A percentile compares a stretch with the other conserved stretches of the same genome.
Evolutionary conservation across 2,113 vertebrate genomes (phyloP).

Genomic region (Clarias magur): DNA sequence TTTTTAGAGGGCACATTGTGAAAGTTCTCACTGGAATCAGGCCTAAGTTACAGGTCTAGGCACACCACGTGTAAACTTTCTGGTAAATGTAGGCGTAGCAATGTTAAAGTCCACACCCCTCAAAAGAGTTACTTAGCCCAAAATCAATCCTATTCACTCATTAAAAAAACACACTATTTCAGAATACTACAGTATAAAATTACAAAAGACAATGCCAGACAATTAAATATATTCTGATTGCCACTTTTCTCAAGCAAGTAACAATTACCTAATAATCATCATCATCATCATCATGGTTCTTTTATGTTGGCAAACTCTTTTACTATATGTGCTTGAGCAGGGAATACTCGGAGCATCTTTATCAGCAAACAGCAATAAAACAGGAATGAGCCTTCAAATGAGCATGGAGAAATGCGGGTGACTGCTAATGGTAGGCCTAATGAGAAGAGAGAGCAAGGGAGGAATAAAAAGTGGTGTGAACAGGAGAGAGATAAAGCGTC

Average conservation of each 20-base stretch:
- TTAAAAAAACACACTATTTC: neutral
- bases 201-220: neutral
- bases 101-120: constrained; percentile 26
- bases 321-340: neutral
- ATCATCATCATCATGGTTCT: constrained; percentile 1
- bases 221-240: neutral
- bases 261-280: neutral
- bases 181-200: neutral
- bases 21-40: constrained; percentile 40
- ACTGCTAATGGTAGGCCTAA: constrained; percentile 20
- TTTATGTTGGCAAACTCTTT: constrained; percentile 15
- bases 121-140: constrained; percentile 2
- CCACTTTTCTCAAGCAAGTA: neutral
- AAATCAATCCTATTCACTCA: neutral
- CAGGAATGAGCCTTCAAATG: constrained; percentile 30
- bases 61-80: constrained; percentile 29
- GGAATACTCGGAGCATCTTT: constrained; percentile 17
- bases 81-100: constrained; percentile 38
- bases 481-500: constrained; percentile 53
- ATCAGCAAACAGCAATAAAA: constrained; percentile 27
- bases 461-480: constrained; percentile 54
- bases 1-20: constrained; percentile 47
- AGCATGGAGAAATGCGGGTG: constrained; percentile 40
- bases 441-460: constrained; percentile 36
- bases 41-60: constrained; percentile 43